phyloP scores from a whole-genome alignment of 2,888 invertebrate species.

The Exocentrus adspersus region DNA sequence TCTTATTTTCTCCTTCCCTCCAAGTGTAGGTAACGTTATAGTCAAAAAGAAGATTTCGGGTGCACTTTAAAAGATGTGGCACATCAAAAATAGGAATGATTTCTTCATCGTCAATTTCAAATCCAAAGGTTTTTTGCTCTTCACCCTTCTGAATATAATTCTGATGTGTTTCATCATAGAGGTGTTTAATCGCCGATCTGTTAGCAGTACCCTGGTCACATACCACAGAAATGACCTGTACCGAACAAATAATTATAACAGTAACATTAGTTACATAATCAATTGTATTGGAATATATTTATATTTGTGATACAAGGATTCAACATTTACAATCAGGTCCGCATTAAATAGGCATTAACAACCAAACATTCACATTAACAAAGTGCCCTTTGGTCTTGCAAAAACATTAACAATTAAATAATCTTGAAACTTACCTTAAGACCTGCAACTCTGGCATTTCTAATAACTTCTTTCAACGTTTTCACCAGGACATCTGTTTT shows the following conservation, averaged over 20 bases:
- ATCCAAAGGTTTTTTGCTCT: not conserved
- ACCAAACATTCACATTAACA: too few relatives aligned
- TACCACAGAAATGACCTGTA: too few relatives aligned
- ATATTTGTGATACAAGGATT: too few relatives aligned
- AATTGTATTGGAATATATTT: too few relatives aligned
- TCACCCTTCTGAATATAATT: not conserved
- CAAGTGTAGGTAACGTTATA: not conserved
- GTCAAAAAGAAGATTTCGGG: not conserved
- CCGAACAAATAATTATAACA: too few relatives aligned
- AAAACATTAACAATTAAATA: too few relatives aligned
- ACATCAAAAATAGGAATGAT: not conserved
- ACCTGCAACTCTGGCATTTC: not conserved
- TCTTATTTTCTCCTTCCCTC: not conserved
- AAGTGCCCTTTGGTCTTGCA: too few relatives aligned
- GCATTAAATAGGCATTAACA: too few relatives aligned
- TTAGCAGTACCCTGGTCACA: not conserved
- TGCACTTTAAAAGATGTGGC: slow-evolving; percentile 3
- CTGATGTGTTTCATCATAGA: not conserved
- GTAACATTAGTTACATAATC: too few relatives aligned
- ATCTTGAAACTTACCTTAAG: not conserved
- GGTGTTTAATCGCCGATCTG: not conserved
- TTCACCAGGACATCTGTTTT: not conserved
- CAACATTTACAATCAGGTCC: too few relatives aligned
- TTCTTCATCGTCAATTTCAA: not conserved
- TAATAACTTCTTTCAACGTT: not conserved